phyloP scores from a whole-genome alignment of 2,797 vertebrate genomes.

The Scolopax bukidnonensis region DNA sequence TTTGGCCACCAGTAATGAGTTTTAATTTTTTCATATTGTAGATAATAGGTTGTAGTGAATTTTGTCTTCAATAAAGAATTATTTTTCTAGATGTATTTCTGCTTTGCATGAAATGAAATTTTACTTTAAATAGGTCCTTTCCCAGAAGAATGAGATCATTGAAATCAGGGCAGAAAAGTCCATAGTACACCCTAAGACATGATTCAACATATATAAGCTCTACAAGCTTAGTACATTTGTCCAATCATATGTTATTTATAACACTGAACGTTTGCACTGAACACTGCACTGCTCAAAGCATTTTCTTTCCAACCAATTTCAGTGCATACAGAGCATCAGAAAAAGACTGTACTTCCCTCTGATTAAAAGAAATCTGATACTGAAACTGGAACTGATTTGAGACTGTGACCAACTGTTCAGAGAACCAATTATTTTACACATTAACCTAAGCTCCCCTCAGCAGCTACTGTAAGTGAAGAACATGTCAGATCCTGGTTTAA shows the following conservation, averaged over 20 bases:
- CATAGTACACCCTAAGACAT: constrained; percentile 41
- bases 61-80: neutral
- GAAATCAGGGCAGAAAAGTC: constrained; percentile 34
- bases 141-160: neutral
- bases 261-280: constrained; percentile 51
- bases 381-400: constrained; percentile 33
- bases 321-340: constrained; percentile 3
- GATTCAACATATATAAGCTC: constrained; percentile 53
- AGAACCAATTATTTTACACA: constrained; percentile 47
- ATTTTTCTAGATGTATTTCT: neutral
- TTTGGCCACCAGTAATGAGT: neutral
- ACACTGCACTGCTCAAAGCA: neutral
- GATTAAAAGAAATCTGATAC: constrained; percentile 49
- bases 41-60: neutral
- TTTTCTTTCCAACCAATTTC: constrained; percentile 37
- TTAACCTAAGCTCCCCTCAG: constrained; percentile 54
- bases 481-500: constrained; percentile 14
- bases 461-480: constrained; percentile 4
- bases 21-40: neutral
- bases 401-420: constrained; percentile 25
- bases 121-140: neutral
- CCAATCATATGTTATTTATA: constrained; percentile 53
- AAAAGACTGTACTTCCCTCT: constrained; percentile 20
- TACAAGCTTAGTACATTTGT: constrained; percentile 1
- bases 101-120: neutral